These are phyloP conservation scores for Dryocosmus kuriphilus DNA, from an alignment of 2,888 invertebrate genomes.

Conservation along the genomic window DNA sequence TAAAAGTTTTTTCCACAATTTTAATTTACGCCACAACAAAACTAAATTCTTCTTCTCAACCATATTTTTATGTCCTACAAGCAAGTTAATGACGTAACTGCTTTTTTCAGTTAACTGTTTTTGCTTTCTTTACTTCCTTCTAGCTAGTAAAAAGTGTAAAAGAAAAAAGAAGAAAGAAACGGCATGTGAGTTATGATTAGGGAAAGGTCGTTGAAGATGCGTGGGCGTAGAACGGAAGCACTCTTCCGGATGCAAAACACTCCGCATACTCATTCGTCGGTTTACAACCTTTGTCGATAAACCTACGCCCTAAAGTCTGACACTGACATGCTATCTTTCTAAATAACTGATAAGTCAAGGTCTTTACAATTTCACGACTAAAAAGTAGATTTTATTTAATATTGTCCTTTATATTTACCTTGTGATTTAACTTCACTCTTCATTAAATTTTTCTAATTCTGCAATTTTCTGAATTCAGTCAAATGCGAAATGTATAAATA, in stretches of 20 bases:
- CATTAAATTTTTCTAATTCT: background rate
- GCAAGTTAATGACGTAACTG: too few relatives aligned
- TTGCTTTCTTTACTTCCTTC: background rate
- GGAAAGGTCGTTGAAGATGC: constrained; percentile 29
- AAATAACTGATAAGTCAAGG: background rate
- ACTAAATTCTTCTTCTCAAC: too few relatives aligned
- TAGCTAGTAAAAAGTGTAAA: background rate
- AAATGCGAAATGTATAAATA: background rate
- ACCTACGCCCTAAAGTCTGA: constrained; percentile 18
- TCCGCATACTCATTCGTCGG: background rate
- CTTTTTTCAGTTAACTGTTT: too few relatives aligned
- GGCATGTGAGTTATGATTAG: background rate
- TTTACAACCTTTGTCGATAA: constrained; percentile 28
- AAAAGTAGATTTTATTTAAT: background rate
- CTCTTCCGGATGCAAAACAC: constrained; percentile 27
- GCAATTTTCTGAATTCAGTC: background rate
- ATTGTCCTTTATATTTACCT: background rate
- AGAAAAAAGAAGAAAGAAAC: background rate
- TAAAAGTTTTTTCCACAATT: too few relatives aligned
- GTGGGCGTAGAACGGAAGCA: constrained; percentile 40
- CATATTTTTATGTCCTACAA: too few relatives aligned
- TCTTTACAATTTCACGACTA: background rate
- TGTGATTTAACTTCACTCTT: too few relatives aligned
- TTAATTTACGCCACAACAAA: too few relatives aligned
- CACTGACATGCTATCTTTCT: background rate